phyloP scores from a whole-genome alignment of 2,888 invertebrate species.

The Abscondita cerata region DNA sequence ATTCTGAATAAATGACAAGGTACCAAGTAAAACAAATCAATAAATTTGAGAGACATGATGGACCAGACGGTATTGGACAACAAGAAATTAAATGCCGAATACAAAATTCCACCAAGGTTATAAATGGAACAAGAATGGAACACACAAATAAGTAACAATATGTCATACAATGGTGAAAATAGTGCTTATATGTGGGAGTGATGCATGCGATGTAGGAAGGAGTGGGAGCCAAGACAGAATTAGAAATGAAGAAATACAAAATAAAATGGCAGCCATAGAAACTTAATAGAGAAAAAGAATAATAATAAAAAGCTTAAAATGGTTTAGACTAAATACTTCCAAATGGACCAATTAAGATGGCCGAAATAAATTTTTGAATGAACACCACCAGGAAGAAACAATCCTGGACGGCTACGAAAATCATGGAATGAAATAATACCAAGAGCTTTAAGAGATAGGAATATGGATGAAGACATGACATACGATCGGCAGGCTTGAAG shows the following conservation, averaged over 20 bases:
- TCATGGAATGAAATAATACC: no score
- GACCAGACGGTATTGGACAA: no score
- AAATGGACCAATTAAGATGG: background rate
- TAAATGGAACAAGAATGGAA: background rate
- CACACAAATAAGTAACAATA: background rate
- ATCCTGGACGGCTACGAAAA: background rate
- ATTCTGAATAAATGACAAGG: no score
- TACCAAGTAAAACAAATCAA: no score
- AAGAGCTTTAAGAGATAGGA: background rate
- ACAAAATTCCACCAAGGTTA: no score
- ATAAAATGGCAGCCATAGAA: background rate
- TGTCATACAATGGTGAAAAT: background rate
- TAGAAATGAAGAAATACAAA: background rate
- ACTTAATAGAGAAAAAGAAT: background rate
- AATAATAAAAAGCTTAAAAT: background rate
- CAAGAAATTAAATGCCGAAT: no score
- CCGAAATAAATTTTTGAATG: background rate
- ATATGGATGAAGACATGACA: background rate
- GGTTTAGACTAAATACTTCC: no score
- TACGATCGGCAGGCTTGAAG: no score
- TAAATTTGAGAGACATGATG: no score
- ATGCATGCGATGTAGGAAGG: no score
- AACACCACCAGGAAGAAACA: background rate
- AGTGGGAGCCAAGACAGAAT: background rate
- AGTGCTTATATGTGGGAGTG: background rate